Evolutionary conservation across 2,113 vertebrate genomes (phyloP).

Genomic region (Brachypodius melanocephalos): DNA sequence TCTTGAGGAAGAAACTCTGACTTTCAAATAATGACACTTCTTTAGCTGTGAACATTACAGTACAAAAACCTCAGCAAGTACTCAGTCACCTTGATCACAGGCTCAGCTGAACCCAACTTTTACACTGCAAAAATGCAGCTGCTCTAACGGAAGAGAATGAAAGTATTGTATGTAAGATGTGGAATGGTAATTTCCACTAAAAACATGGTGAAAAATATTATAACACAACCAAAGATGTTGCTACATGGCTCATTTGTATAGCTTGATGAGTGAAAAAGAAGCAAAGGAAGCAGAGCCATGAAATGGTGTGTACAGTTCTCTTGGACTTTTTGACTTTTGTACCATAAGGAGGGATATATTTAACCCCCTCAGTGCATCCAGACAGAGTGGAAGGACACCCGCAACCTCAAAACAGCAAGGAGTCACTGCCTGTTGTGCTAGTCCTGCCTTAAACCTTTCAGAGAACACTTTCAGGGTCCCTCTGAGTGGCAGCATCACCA

Average conservation of each 20-base stretch:
- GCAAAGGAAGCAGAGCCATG: neutral
- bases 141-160: neutral
- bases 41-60: neutral
- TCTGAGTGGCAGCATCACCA: neutral
- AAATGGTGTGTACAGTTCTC: neutral
- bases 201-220: neutral
- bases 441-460: neutral
- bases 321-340: neutral
- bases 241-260: neutral
- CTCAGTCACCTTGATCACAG: fast-evolving
- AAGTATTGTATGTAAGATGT: neutral
- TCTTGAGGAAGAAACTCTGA: neutral
- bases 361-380: neutral
- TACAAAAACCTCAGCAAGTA: neutral
- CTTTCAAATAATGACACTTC: neutral
- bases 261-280: neutral
- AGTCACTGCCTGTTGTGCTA: neutral
- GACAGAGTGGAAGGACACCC: neutral
- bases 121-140: neutral
- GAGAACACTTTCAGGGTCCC: neutral
- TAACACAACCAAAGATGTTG: neutral
- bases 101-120: neutral
- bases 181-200: neutral
- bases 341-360: fast-evolving
- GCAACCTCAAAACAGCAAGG: neutral